These are phyloP conservation scores for Urophycis tenuis DNA, from an alignment of 2,797 vertebrate genomes.

Conservation along the genomic window DNA sequence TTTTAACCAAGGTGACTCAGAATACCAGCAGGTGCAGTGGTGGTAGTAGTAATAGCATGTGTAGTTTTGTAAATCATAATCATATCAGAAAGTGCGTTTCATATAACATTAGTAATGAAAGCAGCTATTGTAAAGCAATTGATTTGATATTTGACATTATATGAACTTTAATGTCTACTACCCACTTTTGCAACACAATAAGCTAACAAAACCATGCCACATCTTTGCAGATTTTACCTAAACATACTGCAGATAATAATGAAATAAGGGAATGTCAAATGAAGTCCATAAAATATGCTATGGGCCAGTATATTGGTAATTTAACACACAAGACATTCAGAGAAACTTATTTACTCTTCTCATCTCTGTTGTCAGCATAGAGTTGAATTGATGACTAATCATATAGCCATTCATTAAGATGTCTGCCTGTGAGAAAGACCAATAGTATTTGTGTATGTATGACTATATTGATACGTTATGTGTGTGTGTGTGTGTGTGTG, in stretches of 20 bases:
- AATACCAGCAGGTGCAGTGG: background rate
- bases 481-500: background rate
- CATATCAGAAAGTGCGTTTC: background rate
- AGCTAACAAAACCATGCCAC: background rate
- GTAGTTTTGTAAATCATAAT: background rate
- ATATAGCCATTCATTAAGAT: background rate
- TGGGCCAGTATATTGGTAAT: background rate
- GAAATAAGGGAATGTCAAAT: background rate
- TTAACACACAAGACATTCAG: background rate
- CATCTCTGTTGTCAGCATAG: background rate
- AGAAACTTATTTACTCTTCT: background rate
- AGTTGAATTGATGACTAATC: background rate
- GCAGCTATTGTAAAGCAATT: too few species aligned
- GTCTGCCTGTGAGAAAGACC: constrained; percentile 2
- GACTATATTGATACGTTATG: background rate
- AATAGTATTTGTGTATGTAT: background rate
- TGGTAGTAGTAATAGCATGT: background rate
- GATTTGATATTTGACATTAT: background rate
- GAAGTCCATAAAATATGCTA: background rate
- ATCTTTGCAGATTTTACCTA: background rate
- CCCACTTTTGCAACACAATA: background rate
- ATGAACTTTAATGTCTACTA: background rate
- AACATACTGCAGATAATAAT: background rate
- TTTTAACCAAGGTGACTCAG: background rate
- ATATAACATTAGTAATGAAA: background rate